These are phyloP conservation scores for Eupithecia dodoneata DNA, from an alignment of 2,888 invertebrate genomes.

Conservation along the genomic window DNA sequence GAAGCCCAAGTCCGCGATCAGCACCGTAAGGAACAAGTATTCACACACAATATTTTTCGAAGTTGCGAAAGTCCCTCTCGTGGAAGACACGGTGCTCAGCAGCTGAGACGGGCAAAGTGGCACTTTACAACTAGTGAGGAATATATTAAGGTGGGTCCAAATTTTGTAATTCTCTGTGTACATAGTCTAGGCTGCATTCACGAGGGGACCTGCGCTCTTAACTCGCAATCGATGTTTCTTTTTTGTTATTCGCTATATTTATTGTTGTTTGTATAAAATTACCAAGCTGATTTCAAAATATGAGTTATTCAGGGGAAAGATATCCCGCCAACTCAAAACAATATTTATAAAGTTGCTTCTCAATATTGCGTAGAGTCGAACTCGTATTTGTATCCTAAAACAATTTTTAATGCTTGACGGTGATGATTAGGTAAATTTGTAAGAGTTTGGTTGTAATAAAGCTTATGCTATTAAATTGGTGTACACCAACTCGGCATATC, in stretches of 20 bases:
- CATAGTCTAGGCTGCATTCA: conserved; percentile 41
- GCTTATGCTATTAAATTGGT: conserved; percentile 1
- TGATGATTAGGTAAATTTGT: conserved; percentile 30
- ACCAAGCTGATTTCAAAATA: conserved; percentile 19
- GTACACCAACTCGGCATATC: background rate
- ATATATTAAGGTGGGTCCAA: conserved; percentile 68
- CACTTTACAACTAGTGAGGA: conserved; percentile 62
- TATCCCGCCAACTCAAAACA: conserved; percentile 3
- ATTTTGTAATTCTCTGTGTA: conserved; percentile 54
- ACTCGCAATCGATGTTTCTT: conserved; percentile 21
- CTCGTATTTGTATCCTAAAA: conserved; percentile 49
- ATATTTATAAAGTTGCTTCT: conserved; percentile 7
- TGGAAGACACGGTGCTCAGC: conserved; percentile 67
- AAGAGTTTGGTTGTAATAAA: conserved; percentile 13
- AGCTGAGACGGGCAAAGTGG: conserved; percentile 65
- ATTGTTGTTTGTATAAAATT: conserved; percentile 36
- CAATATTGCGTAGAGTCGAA: conserved; percentile 35
- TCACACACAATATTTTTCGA: conserved; percentile 97
- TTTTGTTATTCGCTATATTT: conserved; percentile 37
- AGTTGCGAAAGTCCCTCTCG: conserved; percentile 92
- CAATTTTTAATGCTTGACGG: conserved; percentile 38
- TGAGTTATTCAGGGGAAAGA: conserved; percentile 14
- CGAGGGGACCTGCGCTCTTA: conserved; percentile 37
- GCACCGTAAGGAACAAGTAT: conserved; percentile 96
- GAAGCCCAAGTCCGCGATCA: conserved; percentile 90